phyloP scores from a whole-genome alignment of 1,140 invertebrate species.

The Drosophila pachea region DNA sequence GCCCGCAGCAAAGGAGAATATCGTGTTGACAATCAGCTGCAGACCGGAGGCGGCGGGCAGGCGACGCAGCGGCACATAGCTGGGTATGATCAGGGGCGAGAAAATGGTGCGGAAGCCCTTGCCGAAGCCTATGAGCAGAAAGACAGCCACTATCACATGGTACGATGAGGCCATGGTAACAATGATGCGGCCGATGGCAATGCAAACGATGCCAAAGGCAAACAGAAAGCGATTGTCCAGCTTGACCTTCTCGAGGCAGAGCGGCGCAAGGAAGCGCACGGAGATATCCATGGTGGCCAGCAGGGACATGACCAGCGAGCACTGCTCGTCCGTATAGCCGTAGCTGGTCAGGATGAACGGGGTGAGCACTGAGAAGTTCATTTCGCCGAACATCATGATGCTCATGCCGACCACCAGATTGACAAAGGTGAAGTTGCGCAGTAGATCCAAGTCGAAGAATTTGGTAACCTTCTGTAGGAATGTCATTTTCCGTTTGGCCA shows the following conservation, averaged over 20 bases:
- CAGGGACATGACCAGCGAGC: slow-evolving; percentile 83
- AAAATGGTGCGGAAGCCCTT: slow-evolving; percentile 86
- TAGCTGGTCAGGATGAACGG: slow-evolving; percentile 84
- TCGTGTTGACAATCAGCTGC: slow-evolving; percentile 83
- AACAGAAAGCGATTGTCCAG: slow-evolving; percentile 84
- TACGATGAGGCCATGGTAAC: slow-evolving; percentile 60
- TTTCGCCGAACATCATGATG: slow-evolving; percentile 84
- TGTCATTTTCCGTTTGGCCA: slow-evolving; percentile 70
- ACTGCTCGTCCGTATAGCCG: slow-evolving; percentile 80
- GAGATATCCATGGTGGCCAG: slow-evolving; percentile 82
- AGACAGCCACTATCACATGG: slow-evolving; percentile 57
- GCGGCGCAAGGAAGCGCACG: slow-evolving; percentile 82
- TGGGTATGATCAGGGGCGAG: slow-evolving; percentile 84
- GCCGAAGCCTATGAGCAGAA: slow-evolving; percentile 81
- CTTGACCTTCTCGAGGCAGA: slow-evolving; percentile 82
- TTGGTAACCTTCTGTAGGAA: slow-evolving; percentile 80
- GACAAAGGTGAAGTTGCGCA: slow-evolving; percentile 83
- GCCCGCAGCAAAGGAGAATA: slow-evolving; percentile 82
- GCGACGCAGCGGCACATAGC: slow-evolving; percentile 83
- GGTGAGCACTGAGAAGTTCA: slow-evolving; percentile 85
- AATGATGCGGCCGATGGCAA: slow-evolving; percentile 81
- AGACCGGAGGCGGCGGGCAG: slow-evolving; percentile 83
- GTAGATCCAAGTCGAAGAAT: slow-evolving; percentile 84
- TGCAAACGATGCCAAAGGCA: slow-evolving; percentile 82
- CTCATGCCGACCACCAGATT: slow-evolving; percentile 85